Conservation (phyloP, 2,888 invertebrate genomes). For the Deilephila elpenor region DNA sequence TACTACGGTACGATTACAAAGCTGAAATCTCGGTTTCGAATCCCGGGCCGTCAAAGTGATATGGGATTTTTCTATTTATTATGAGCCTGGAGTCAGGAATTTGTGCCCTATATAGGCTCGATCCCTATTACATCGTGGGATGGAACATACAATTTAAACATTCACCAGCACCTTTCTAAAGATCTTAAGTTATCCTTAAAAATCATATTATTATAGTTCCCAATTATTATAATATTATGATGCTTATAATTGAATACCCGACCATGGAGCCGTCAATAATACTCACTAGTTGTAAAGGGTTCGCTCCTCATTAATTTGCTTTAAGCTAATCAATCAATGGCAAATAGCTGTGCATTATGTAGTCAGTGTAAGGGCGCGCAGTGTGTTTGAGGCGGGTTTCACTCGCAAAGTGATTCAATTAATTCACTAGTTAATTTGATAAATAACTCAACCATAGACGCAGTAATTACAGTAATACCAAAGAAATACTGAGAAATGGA, state of each 20-base stretch:
- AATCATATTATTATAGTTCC: too few species aligned
- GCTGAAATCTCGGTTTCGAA: too few species aligned
- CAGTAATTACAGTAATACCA: not conserved
- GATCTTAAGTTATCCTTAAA: too few species aligned
- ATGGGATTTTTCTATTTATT: too few species aligned
- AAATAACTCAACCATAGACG: not conserved
- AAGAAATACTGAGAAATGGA: not conserved
- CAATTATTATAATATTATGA: too few species aligned
- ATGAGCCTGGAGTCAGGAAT: too few species aligned
- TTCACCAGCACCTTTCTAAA: too few species aligned
- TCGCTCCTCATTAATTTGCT: slow-evolving; percentile 44
- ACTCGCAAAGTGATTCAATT: slow-evolving; percentile 23
- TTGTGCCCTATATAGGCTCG: too few species aligned
- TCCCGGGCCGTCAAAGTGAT: too few species aligned
- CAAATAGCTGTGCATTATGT: slow-evolving; percentile 34
- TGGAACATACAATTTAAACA: too few species aligned
- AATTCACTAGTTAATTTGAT: slow-evolving; percentile 21
- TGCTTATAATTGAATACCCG: not conserved
- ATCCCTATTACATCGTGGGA: too few species aligned
- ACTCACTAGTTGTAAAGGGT: slow-evolving; percentile 17
- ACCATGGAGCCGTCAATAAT: not conserved
- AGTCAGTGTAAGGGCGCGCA: slow-evolving; percentile 27
- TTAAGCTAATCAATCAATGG: slow-evolving; percentile 45
- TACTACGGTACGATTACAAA: too few species aligned
- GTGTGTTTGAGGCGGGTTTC: slow-evolving; percentile 28